Base-by-base conservation (phyloP, 2,888 invertebrate species). In the Erpobdella octoculata region DNA sequence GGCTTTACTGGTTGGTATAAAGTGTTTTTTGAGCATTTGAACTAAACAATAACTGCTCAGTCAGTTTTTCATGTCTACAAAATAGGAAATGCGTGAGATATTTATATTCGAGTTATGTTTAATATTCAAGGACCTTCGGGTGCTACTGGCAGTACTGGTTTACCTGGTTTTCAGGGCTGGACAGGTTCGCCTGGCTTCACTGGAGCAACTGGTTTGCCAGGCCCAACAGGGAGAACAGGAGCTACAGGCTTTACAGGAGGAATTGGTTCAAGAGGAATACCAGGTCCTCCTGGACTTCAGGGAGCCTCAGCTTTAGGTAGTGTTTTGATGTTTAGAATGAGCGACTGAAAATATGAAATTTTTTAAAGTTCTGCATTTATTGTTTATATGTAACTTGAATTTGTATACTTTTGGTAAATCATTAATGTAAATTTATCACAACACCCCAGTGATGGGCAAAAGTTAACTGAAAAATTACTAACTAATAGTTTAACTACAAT, bases 301-400 rank as follows among this genome's bases (percentile, higher is more conserved):
- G 74, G 74, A 33, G n/a, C 53, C 15, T 71, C 74, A 9, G 74
- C 72, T 35, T 38, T 72, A 25, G 72, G 71, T 72, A 41, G 68
- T 68, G n/a, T 25, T 38, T 31, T 5, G n/a, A 25, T 38, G 38
- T 31, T 18, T n/a, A n/a, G n/a, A n/a, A n/a, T n/a, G n/a, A n/a
- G n/a, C n/a, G n/a, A n/a, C n/a, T n/a, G n/a, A n/a, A n/a, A n/a
- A n/a, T n/a, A n/a, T n/a, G n/a, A n/a, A n/a, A n/a, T n/a, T n/a
- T n/a, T n/a, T n/a, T n/a, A n/a, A n/a, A n/a, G n/a, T n/a, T n/a
- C n/a, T n/a, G n/a, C n/a, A n/a, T n/a, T n/a, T n/a, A n/a, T n/a
- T n/a, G n/a, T n/a, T n/a, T n/a, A n/a, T n/a, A n/a, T n/a, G n/a
- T n/a, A n/a, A n/a, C n/a, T n/a, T n/a, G n/a, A n/a, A n/a, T n/a